Evolutionary conservation across 1,140 invertebrate species (phyloP), one percentile per base, ranked within the genome.

Genomic region (Chrysoperla carnea): DNA sequence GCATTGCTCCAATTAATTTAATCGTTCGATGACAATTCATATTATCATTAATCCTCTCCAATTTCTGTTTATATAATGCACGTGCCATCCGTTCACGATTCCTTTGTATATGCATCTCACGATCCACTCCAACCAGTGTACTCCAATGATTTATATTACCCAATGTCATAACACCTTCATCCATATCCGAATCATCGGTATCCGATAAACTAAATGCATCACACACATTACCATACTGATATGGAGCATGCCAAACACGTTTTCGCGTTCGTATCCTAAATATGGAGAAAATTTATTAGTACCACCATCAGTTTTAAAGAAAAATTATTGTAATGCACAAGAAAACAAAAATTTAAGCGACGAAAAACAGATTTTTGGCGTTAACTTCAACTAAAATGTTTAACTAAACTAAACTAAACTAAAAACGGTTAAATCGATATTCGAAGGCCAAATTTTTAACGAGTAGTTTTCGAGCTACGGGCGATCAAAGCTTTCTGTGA

Each of bases 401-500:
- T 31, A 31, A 31, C 6, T 31, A 7, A 7, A 31, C 29, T 11
- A 11, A 31, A 31, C 29, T 7, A 7, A 7, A 6, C 11, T 31
- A 7, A 15, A 23, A 29, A 43, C 13, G 37, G 37, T 29, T 40
- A 44, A 12, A 41, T n/a, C n/a, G n/a, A n/a, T n/a, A n/a, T n/a
- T n/a, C n/a, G n/a, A n/a, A n/a, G n/a, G n/a, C n/a, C n/a, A n/a
- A n/a, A n/a, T n/a, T n/a, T n/a, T n/a, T n/a, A n/a, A n/a, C n/a
- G n/a, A n/a, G n/a, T n/a, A n/a, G n/a, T n/a, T n/a, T n/a, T n/a
- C n/a, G n/a, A n/a, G n/a, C n/a, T n/a, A n/a, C n/a, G n/a, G n/a
- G n/a, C n/a, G n/a, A n/a, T n/a, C n/a, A n/a, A n/a, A n/a, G n/a
- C n/a, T n/a, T n/a, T n/a, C n/a, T n/a, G n/a, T n/a, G n/a, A n/a